Base-by-base conservation (phyloP, 2,888 invertebrate genomes). In the Diarsia rubi region DNA sequence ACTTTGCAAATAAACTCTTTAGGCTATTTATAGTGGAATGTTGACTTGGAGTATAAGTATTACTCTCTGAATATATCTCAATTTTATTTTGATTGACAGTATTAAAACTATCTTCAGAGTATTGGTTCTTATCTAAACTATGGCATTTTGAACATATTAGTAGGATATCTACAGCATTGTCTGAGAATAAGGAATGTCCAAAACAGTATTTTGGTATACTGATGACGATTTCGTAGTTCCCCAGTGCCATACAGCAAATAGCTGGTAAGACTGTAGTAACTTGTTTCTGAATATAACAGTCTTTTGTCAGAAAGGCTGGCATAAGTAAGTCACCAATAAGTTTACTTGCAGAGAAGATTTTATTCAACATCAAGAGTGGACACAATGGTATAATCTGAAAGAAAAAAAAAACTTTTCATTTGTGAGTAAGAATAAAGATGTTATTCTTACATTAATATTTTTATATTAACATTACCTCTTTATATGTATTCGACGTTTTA, bases 271-370 rank as follows among this genome's bases (percentile, higher is more conserved):
- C 81, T 76, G 86, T 75, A 4, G 90, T 81, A 9, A 96, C 84
- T 77, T 90, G 86, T 68, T 86, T 90, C 77, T 95, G 95, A n/a
- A 94, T 66, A 6, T 88, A 88, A 63, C 77, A 52, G 62, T 95
- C 89, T 87, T 94, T 96, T 37, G 91, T 91, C 24, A 94, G 87
- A 69, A 96, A 93, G 3, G 93, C 94, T 75, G 96, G 95, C 89
- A 96, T 93, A 16, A 96, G 85, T 68, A 96, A 88, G 47, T 96
- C 95, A 37, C 93, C 94, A 60, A 96, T 94, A 14, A 96, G 81
- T 87, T 94, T 96, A 79, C 95, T 94, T 59, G 93, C 89, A 47
- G 95, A 92, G 57, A 90, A 88, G 11, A 91, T 88, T 88, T 94
- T 94, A 75, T 91, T 95, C 57, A 93, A 63, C 42, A 96, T 78